Evolutionary conservation across 2,888 invertebrate species (phyloP).

Genomic region (Temnothorax ravouxi): DNA sequence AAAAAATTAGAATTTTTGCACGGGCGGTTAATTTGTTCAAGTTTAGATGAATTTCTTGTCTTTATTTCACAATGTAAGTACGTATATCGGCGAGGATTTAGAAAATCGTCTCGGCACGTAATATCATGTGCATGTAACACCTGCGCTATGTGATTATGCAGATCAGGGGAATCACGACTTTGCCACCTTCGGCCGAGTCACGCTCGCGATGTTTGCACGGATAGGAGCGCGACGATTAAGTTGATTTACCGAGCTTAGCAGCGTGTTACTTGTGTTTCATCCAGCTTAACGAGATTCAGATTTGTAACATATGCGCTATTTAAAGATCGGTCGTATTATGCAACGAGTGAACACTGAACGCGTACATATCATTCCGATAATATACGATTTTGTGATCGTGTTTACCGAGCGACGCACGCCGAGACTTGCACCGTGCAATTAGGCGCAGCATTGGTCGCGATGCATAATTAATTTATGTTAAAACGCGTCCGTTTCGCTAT

Average conservation of each 20-base stretch:
- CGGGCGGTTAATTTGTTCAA: neutral
- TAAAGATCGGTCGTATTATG: constrained; percentile 1
- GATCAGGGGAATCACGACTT: constrained; percentile 48
- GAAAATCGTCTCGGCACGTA: constrained; percentile 38
- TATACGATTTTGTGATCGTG: constrained; percentile 56
- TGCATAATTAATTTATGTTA: constrained; percentile 84
- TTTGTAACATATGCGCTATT: neutral
- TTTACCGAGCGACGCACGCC: constrained; percentile 55
- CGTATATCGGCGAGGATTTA: constrained; percentile 5
- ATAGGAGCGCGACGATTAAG: constrained; percentile 54
- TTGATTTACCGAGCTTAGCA: constrained; percentile 21
- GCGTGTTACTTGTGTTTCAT: constrained; percentile 25
- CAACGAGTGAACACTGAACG: neutral
- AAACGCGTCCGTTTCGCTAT: constrained; percentile 73
- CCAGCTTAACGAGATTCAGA: constrained; percentile 43
- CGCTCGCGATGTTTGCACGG: constrained; percentile 56
- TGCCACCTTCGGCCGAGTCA: constrained; percentile 56
- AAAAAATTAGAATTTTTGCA: neutral
- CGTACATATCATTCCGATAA: neutral
- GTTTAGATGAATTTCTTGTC: neutral
- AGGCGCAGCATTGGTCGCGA: constrained; percentile 75
- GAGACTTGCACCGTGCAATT: constrained; percentile 68
- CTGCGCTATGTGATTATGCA: constrained; percentile 50
- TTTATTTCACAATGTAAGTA: neutral
- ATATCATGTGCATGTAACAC: constrained; percentile 37